phyloP scores from a whole-genome alignment of 1,140 invertebrate genomes.

The Ganaspis sp. region DNA sequence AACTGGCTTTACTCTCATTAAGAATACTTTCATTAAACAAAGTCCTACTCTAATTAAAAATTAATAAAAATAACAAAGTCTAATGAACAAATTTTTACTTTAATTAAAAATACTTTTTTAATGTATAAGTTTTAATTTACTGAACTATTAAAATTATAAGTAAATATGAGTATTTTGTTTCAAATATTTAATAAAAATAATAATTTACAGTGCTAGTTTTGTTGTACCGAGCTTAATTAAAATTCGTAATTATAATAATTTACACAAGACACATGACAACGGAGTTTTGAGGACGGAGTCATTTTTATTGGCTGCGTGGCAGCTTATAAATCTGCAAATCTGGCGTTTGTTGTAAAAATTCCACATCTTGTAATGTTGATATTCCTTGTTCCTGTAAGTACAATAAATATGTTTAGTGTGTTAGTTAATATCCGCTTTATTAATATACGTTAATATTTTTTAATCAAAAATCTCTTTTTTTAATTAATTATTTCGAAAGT shows the following conservation, averaged over 20 bases:
- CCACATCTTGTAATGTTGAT: conserved; percentile 82
- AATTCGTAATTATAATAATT: background rate
- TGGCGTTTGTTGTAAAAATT: conserved; percentile 73
- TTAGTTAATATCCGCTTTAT: too few relatives aligned
- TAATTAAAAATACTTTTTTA: too few relatives aligned
- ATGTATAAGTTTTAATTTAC: too few relatives aligned
- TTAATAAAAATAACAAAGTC: too few relatives aligned
- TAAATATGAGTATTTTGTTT: background rate
- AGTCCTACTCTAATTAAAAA: too few relatives aligned
- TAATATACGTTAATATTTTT: too few relatives aligned
- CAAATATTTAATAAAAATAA: conserved; percentile 1
- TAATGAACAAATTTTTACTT: too few relatives aligned
- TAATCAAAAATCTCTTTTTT: too few relatives aligned
- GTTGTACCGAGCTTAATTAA: conserved; percentile 3
- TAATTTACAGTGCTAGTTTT: background rate
- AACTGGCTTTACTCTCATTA: too few relatives aligned
- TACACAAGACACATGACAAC: conserved; percentile 33
- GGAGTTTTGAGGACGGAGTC: conserved; percentile 40
- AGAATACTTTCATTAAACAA: too few relatives aligned
- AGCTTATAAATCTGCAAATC: conserved; percentile 62
- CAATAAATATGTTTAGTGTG: background rate
- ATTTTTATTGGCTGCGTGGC: conserved; percentile 42
- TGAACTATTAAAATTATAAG: too few relatives aligned
- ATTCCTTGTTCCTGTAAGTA: conserved; percentile 82
- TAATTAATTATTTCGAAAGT: too few relatives aligned